Conservation (phyloP, 37 sponge, comb jelly and placozoan species). For the Diacarnus erythraeanus region DNA sequence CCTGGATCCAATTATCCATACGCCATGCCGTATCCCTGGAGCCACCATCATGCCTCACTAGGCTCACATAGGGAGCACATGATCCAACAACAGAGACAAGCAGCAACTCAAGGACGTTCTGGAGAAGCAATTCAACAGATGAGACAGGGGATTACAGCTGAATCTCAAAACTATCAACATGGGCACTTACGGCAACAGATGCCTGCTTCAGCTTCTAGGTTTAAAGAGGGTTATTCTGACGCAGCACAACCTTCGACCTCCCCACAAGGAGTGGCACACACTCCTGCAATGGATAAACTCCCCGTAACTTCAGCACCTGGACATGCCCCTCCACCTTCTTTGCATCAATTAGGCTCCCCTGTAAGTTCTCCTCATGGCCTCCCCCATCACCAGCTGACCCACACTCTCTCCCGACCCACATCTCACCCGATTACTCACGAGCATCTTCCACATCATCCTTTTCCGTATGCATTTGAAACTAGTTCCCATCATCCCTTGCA, state of each 20-base stretch:
- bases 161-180: background rate
- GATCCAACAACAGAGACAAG: slow-evolving; percentile 19
- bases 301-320: background rate
- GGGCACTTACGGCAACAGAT: background rate
- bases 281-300: background rate
- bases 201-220: background rate
- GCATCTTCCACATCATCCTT: slow-evolving; percentile 25
- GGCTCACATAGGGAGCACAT: slow-evolving; percentile 24
- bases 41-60: slow-evolving; percentile 14
- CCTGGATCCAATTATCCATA: slow-evolving; percentile 48
- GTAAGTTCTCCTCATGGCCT: background rate
- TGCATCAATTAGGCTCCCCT: background rate
- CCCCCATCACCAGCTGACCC: slow-evolving; percentile 3
- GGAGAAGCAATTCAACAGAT: background rate
- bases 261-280: background rate
- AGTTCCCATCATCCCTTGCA: slow-evolving; percentile 28
- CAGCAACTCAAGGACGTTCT: background rate
- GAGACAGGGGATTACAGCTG: background rate
- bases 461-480: slow-evolving; percentile 45
- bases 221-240: background rate
- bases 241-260: background rate
- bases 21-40: slow-evolving; percentile 45
- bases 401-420: background rate
- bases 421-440: slow-evolving; percentile 14
- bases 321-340: slow-evolving; percentile 2